Evolutionary conservation across 1,140 invertebrate species (phyloP).

Genomic region (Zaprionus taronus): DNA sequence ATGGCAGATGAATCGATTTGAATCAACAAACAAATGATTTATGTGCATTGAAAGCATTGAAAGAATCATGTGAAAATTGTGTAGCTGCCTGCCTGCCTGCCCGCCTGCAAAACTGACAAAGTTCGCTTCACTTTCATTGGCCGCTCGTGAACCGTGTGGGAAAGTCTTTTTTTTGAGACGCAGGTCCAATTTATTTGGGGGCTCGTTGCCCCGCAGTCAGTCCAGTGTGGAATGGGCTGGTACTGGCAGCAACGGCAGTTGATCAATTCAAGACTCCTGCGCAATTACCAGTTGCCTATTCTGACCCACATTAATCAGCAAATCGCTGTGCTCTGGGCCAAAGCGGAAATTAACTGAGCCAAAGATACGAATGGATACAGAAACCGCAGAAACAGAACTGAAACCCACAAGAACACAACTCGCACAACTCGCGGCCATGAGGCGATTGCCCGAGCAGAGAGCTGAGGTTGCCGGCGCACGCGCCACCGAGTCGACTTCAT

Average conservation of each 20-base stretch:
- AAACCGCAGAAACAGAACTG: conserved; percentile 5
- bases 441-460: not conserved
- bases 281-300: conserved; percentile 63
- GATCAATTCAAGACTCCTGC: conserved; percentile 45
- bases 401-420: not conserved
- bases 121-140: conserved; percentile 65
- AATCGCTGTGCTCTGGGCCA: conserved; percentile 60
- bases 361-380: conserved; percentile 18
- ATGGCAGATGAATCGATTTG: conserved; percentile 63
- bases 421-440: not conserved
- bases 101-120: conserved; percentile 30
- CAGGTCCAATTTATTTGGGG: conserved; percentile 10
- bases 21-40: conserved; percentile 70
- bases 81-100: conserved; percentile 29
- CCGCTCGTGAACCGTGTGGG: conserved; percentile 41
- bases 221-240: not conserved
- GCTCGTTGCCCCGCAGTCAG: conserved; percentile 10
- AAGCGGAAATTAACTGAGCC: conserved; percentile 72
- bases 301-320: conserved; percentile 76
- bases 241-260: not conserved
- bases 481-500: conserved; percentile 68
- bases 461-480: conserved; percentile 48
- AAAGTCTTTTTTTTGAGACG: conserved; percentile 49
- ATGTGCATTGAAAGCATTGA: conserved; percentile 50
- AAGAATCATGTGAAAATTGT: conserved; percentile 71